Evolutionary conservation across 2,113 vertebrate species (phyloP).

Genomic region (Psammodynastes pulverulentus): DNA sequence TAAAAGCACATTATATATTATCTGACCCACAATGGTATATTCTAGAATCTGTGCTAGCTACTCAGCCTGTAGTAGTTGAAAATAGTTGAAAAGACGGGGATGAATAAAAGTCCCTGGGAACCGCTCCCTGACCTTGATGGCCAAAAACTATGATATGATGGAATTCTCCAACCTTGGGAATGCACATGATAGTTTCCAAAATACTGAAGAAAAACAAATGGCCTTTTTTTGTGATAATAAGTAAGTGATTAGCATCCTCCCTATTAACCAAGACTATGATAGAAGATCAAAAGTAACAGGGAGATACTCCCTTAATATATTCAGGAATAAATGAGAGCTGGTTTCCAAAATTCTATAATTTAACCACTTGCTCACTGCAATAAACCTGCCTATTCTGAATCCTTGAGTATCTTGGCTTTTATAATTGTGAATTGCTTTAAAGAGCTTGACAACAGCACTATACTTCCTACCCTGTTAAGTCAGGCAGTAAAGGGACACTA

Average conservation of each 20-base stretch:
- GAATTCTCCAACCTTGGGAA: neutral
- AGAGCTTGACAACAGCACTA: neutral
- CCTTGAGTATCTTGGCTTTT: neutral
- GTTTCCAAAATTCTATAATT: neutral
- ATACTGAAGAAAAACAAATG: neutral
- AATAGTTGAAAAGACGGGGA: neutral
- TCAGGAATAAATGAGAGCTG: neutral
- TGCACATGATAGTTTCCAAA: neutral
- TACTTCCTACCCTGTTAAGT: neutral
- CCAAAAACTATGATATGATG: neutral
- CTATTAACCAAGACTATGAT: neutral
- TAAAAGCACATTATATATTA: neutral
- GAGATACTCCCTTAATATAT: neutral
- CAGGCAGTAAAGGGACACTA: neutral
- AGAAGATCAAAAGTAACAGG: neutral
- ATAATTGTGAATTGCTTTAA: neutral
- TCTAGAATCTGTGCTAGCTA: neutral
- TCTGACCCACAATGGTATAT: neutral
- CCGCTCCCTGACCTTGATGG: neutral
- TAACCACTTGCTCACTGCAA: neutral
- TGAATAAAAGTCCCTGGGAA: neutral
- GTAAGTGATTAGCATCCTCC: neutral
- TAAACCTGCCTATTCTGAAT: neutral
- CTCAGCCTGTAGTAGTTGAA: neutral
- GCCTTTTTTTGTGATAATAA: neutral